phyloP scores from a whole-genome alignment of 2,888 invertebrate genomes.

The Pemphredon lugubris region DNA sequence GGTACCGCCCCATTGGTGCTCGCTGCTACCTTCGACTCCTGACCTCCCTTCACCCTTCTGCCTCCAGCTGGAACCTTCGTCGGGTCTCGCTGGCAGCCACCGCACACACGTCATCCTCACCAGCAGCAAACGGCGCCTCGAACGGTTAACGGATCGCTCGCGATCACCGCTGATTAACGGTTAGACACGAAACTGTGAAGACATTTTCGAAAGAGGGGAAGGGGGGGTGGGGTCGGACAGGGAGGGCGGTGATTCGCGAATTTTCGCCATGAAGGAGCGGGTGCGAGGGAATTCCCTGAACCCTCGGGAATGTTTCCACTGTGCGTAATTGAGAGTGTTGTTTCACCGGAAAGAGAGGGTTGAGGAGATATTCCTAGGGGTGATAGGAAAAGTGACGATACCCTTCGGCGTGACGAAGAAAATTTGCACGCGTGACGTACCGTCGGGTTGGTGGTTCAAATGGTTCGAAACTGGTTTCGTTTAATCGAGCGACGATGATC shows the following conservation, averaged over 20 bases:
- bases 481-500: background rate
- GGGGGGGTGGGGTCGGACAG: no score
- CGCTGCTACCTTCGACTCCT: slow-evolving; percentile 55
- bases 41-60: slow-evolving; percentile 64
- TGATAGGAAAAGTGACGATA: slow-evolving; percentile 2
- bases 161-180: slow-evolving; percentile 45
- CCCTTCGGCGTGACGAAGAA: background rate
- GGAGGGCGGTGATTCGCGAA: no score
- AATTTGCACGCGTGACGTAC: background rate
- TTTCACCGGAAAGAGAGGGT: slow-evolving; percentile 10
- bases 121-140: slow-evolving; percentile 61
- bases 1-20: slow-evolving; percentile 65
- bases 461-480: background rate
- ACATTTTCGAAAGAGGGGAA: no score
- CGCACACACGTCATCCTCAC: slow-evolving; percentile 63
- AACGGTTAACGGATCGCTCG: slow-evolving; percentile 53
- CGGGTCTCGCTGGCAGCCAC: slow-evolving; percentile 59
- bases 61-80: slow-evolving; percentile 62
- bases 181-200: no score
- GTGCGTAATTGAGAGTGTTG: slow-evolving; percentile 32
- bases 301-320: background rate
- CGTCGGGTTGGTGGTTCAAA: background rate
- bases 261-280: no score
- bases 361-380: background rate
- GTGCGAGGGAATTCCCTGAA: slow-evolving; percentile 2